Conservation (phyloP, 64 coral and sea anemone species). For the Montipora efflorescens region DNA sequence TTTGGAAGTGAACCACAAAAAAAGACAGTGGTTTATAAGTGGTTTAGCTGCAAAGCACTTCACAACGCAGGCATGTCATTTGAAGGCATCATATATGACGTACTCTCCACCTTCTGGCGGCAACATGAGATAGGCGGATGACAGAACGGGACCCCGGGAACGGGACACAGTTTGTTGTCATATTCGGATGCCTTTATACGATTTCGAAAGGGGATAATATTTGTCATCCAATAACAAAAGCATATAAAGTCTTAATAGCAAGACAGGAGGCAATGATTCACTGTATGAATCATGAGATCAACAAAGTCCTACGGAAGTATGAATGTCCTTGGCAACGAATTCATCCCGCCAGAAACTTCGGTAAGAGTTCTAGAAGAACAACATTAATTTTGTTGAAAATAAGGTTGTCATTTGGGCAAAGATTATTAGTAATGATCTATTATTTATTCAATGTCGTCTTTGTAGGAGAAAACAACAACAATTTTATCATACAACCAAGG, state of each 20-base stretch:
- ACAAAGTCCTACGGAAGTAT: not conserved
- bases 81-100: no score
- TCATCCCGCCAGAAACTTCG: not conserved
- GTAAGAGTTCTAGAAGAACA: not conserved
- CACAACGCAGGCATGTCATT: no score
- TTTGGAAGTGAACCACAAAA: no score
- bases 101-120: no score
- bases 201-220: not conserved
- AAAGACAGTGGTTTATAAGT: no score
- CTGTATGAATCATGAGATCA: slow-evolving; percentile 20
- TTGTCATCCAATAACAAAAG: not conserved
- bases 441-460: not conserved
- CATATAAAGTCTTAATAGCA: not conserved
- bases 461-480: not conserved
- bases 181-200: no score
- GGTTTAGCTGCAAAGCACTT: no score
- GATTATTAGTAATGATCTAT: no score
- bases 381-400: not conserved
- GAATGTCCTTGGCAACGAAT: slow-evolving; percentile 1
- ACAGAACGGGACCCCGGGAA: no score
- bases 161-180: not conserved
- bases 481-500: not conserved
- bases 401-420: no score
- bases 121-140: no score
- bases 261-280: not conserved